Percentiles rank a stretch among this genome's conserved stretches.
phyloP scores from a whole-genome alignment of 2,113 vertebrate genomes.

The Channa argus region DNA sequence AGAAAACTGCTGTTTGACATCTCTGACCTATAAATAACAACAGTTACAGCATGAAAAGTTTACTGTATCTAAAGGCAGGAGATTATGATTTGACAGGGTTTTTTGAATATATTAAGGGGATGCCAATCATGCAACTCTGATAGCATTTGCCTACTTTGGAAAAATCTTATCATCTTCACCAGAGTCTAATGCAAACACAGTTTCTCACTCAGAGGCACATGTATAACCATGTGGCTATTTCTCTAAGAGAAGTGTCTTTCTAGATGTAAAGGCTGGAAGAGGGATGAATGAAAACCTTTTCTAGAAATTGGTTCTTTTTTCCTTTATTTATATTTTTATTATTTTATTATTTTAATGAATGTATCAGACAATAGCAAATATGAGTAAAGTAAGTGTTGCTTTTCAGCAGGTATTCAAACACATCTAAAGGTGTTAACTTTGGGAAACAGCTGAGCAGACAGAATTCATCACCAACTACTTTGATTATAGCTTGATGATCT shows the following conservation, averaged over 20 bases:
- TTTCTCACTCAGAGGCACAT: constrained; percentile 25
- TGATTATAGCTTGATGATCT: no score
- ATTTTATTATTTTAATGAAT: no score
- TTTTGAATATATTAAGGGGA: constrained; percentile 70
- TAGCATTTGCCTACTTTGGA: constrained; percentile 41
- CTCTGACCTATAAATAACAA: constrained; percentile 61
- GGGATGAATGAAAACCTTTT: background rate
- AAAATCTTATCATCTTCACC: constrained; percentile 63
- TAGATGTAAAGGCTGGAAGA: constrained; percentile 4
- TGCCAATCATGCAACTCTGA: constrained; percentile 66
- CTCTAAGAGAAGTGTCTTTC: background rate
- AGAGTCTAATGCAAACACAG: constrained; percentile 48
- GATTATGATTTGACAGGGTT: constrained; percentile 72
- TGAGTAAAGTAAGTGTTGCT: no score
- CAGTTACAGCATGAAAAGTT: constrained; percentile 46
- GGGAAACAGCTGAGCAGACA: no score
- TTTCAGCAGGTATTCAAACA: no score
- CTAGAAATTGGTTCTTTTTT: background rate
- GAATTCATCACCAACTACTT: no score
- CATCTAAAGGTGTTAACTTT: no score
- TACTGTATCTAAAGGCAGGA: constrained; percentile 65
- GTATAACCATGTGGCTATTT: constrained; percentile 5
- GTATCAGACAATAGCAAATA: background rate
- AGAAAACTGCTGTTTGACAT: constrained; percentile 3
- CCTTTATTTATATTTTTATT: background rate